Evolutionary conservation across 2,113 vertebrate species (phyloP).

Genomic region (Peromyscus polionotus): DNA sequence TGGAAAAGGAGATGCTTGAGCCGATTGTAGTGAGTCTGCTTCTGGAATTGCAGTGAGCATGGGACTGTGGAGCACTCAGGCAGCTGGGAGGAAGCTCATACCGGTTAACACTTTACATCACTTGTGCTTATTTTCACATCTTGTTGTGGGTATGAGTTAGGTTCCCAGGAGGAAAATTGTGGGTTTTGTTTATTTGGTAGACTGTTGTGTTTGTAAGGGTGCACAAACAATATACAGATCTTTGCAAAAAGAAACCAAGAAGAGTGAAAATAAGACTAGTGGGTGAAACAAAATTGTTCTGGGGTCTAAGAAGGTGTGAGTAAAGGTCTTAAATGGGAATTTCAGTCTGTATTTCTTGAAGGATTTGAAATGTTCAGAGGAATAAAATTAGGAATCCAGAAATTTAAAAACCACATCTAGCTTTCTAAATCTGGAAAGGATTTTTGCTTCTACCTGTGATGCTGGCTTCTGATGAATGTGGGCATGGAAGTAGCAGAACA

Average conservation of each 20-base stretch:
- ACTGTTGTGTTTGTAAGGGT: constrained; percentile 23
- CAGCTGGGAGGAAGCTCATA: not conserved
- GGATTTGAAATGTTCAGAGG: constrained; percentile 51
- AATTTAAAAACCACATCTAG: not conserved
- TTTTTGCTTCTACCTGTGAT: not conserved
- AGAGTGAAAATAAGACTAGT: not conserved
- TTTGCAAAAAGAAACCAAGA: constrained; percentile 51
- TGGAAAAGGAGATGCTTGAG: constrained; percentile 46
- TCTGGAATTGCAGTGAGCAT: not conserved
- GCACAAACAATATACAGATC: constrained; percentile 26
- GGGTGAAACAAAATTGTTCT: constrained; percentile 47
- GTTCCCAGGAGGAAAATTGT: not conserved
- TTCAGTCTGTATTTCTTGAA: not conserved
- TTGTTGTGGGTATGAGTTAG: constrained; percentile 27
- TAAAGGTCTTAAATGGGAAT: constrained; percentile 48
- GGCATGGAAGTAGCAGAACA: not conserved
- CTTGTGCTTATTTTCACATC: constrained; percentile 26
- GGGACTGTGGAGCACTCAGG: not conserved
- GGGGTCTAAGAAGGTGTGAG: not conserved
- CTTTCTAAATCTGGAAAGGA: constrained; percentile 30
- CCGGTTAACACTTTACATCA: not conserved
- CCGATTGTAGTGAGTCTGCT: not conserved
- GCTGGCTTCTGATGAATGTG: not conserved
- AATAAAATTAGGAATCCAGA: constrained; percentile 35
- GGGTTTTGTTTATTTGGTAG: not conserved